Evolutionary conservation across 1,140 invertebrate genomes (phyloP).

Genomic region (Cotesia chilonis): DNA sequence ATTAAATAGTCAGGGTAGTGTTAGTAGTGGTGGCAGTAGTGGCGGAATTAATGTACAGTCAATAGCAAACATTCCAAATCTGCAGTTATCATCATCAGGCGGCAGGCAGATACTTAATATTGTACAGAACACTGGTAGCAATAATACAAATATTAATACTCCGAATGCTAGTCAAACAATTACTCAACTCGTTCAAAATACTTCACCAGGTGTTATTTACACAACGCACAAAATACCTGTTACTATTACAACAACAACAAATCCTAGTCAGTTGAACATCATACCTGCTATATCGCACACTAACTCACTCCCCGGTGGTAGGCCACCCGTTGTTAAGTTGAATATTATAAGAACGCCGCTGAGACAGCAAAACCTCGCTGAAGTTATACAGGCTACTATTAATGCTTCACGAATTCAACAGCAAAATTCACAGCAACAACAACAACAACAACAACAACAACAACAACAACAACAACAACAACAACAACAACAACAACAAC

Average conservation of each 20-base stretch:
- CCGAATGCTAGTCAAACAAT: slow-evolving; percentile 53
- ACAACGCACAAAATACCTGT: slow-evolving; percentile 64
- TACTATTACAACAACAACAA: slow-evolving; percentile 55
- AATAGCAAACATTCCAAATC: slow-evolving; percentile 57
- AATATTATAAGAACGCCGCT: slow-evolving; percentile 56
- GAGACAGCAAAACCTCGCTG: slow-evolving; percentile 49
- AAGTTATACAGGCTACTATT: slow-evolving; percentile 55
- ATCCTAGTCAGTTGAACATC: slow-evolving; percentile 58
- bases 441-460: slow-evolving; percentile 42
- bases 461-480: slow-evolving; percentile 44
- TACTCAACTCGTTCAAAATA: slow-evolving; percentile 59
- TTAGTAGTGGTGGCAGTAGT: slow-evolving; percentile 10
- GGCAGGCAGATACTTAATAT: slow-evolving; percentile 57
- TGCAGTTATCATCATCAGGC: slow-evolving; percentile 48
- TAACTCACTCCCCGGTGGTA: slow-evolving; percentile 51
- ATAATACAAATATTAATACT: slow-evolving; percentile 44
- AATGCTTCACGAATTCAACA: slow-evolving; percentile 54
- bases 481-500: slow-evolving; percentile 44
- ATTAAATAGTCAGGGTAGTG: slow-evolving; percentile 44
- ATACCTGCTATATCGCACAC: slow-evolving; percentile 58
- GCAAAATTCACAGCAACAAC: slow-evolving; percentile 42
- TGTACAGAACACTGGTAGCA: slow-evolving; percentile 50
- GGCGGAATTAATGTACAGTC: slow-evolving; percentile 52
- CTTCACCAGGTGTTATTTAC: slow-evolving; percentile 59
- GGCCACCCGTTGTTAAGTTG: slow-evolving; percentile 58